phyloP scores from a whole-genome alignment of 2,888 invertebrate genomes.

The Agapetus fuscipes region DNA sequence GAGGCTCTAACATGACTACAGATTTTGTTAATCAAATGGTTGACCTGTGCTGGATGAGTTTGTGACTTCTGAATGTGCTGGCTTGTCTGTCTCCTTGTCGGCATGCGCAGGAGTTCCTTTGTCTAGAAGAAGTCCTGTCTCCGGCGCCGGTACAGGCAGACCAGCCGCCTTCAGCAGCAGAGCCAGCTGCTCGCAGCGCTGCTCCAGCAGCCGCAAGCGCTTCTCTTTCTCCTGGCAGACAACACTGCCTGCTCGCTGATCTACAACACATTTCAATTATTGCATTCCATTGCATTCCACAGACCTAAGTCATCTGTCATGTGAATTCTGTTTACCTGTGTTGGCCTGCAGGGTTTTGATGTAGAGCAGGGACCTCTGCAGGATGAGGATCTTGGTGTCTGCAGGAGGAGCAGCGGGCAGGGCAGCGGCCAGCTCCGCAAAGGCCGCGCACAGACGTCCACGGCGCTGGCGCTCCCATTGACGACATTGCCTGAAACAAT shows the following conservation, averaged over 20 bases:
- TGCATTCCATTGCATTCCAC: conserved; percentile 28
- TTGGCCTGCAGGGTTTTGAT: conserved; percentile 30
- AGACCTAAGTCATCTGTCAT: no score
- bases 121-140: no score
- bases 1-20: no score
- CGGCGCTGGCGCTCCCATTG: conserved; percentile 50
- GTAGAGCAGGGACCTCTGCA: conserved; percentile 28
- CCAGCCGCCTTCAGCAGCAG: neutral
- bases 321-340: no score
- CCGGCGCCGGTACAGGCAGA: no score
- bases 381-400: conserved; percentile 31
- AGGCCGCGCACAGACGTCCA: conserved; percentile 28
- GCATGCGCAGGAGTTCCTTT: no score
- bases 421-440: conserved; percentile 11
- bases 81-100: no score
- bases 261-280: conserved; percentile 20
- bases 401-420: conserved; percentile 19
- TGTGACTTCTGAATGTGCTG: no score
- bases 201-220: neutral
- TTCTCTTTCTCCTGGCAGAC: no score
- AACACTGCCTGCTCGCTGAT: conserved; percentile 5
- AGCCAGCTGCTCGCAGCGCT: neutral
- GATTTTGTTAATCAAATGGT: no score
- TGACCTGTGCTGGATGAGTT: no score
- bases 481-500: conserved; percentile 36